Evolutionary conservation across 2,797 vertebrate species (phyloP), one percentile per base, ranked within the genome.

Genomic region (Picus viridis): DNA sequence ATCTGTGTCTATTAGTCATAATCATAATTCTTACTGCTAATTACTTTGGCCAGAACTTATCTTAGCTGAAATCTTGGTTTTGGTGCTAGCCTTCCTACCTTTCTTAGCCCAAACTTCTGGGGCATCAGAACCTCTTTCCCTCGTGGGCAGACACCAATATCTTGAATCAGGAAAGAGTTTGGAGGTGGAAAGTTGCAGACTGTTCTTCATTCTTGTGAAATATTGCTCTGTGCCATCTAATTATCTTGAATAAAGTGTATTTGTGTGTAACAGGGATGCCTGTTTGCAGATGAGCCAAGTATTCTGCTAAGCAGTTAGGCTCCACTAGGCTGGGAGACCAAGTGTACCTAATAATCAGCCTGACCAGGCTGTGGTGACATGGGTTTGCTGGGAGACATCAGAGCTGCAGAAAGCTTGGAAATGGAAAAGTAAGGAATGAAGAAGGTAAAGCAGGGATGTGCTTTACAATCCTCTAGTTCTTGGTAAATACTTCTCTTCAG

Each of bases 101-200:
- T 29, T 73, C 30, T 53, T 41, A 70, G 36, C 56, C 12, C 30
- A 56, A 6, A 36, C 8, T 57, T 41, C 9, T 29, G 47, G 29
- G 53, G 20, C 51, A 58, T 39, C 59, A 71, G 62, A 27, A 32
- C 3, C 22, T 30, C 6, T 54, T 19, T 83, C 12, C 54, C 41
- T 49, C 0, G 0, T 47, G 45, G 62, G 51, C 73, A 81, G 15
- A 18, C 61, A 34, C 11, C 13, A 2, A n/a, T 12, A 8, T n/a
- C 43, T 68, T n/a, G 78, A 61, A 83, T 24, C 45, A 59, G 51
- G 65, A 51, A 49, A 4, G 54, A 83, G 15, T 69, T 39, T 19
- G n/a, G 36, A 68, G 36, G 32, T 57, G 29, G 53, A 22, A 77
- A 59, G 24, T 18, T 69, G 14, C 41, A 77, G 56, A 4, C 18